Evolutionary conservation across 2,888 invertebrate genomes (phyloP), one percentile per base, ranked within the genome.

Genomic region (Exocentrus adspersus): DNA sequence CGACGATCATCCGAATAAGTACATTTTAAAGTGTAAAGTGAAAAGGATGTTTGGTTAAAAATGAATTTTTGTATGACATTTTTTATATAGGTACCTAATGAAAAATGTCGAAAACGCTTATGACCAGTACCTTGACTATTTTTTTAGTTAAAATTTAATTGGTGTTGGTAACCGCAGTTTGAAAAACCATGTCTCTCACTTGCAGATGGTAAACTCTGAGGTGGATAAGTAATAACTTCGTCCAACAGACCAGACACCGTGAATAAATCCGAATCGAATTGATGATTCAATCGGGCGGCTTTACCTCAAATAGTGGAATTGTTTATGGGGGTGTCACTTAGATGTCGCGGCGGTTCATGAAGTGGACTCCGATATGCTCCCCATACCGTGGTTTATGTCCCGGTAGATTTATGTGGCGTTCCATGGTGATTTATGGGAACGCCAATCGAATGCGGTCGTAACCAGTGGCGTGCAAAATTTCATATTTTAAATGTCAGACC

Each of bases 351-450:
- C 72, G 73, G 75, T 69, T 75, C 76, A 74, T 75, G 74, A 72
- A 76, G 73, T 74, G 76, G 75, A 74, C 77, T 75, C 73, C 75
- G 77, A 77, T 77, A 73, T 73, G 75, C 71, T 72, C 76, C 74
- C 73, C 71, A 70, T 68, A 69, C 75, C 77, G 78, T 75, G 79
- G 79, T 79, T 78, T 79, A 78, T 79, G 74, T 75, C 68, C 72
- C 53, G 65, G 72, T 77, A 78, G 79, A 80, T 80, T 80, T 80
- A 80, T 80, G 80, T 79, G 76, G 77, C 79, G 79, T 77, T 78
- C 75, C 77, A 74, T 71, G 69, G 74, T 79, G 80, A 80, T 80
- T 78, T 80, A 80, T 79, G 78, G 75, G 68, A 73, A 74, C 73
- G 75, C 74, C 73, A 75, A 72, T 75, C 77, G 75, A 77, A 76